Base-by-base conservation (phyloP, 2,888 invertebrate genomes). In the Junonia oenone region DNA sequence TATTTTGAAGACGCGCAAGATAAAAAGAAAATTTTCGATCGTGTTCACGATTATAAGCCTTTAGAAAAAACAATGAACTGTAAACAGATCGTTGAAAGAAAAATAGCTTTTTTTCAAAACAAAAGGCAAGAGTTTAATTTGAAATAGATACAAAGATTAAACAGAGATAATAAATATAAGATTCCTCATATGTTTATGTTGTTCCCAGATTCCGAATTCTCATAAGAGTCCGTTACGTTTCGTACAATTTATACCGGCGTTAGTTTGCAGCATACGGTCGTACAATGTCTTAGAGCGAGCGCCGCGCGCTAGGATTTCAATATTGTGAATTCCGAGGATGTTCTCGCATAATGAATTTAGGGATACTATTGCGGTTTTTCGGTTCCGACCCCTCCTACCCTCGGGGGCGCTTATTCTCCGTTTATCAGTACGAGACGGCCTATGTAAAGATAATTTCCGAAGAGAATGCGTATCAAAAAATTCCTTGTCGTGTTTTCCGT, bases 241-340 rank as follows among this genome's bases (percentile, higher is more conserved):
- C 72, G 68, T 73, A 69, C 76, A 76, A 79, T 83, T 79, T 78
- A 80, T 75, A 73, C 68, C 75, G 26, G 74, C 78, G 79, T 77
- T 80, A 83, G 80, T 80, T 82, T 63, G 65, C 68, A 46, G 26
- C 45, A 17, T 11, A 33, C 54, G 35, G 56, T 46, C 72, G 72
- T 67, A 78, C 74, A 79, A 81, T 79, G 78, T 76, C 76, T 74
- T 63, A 60, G 63, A 61, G 64, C 43, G 43, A n/a, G 43, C 5
- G 66, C 63, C 63, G 64, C 63, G 63, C 56, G 67, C 54, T 45
- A 69, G 81, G 81, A 81, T 83, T 87, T 81, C 87, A 88, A 88
- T 89, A 89, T 90, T 90, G 90, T 87, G 87, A 89, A 90, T 90
- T 89, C 90, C 88, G 64, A 72, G 83, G 79, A 83, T 86, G 84